These are phyloP conservation scores for Cyanocitta stelleri DNA, from an alignment of 2,113 vertebrate species.

Conservation along the genomic window DNA sequence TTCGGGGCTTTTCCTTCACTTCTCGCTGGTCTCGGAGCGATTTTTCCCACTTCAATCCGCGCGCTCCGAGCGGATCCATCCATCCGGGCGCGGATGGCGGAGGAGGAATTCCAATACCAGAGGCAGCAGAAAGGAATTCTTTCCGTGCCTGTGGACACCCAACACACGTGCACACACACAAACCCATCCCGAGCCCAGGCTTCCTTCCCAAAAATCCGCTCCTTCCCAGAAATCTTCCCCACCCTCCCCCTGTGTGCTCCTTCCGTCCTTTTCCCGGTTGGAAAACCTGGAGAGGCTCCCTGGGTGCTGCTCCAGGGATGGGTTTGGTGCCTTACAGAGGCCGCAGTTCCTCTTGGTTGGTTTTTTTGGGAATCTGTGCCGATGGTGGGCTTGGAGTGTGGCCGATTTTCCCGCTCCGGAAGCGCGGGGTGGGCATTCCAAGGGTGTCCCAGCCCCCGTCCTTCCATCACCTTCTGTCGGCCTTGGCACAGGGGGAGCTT, in stretches of 20 bases:
- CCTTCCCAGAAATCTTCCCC: neutral
- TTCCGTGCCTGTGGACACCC: neutral
- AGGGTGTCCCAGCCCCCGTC: neutral
- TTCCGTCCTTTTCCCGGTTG: neutral
- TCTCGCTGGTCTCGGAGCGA: neutral
- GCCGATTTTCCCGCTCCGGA: neutral
- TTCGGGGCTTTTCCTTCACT: neutral
- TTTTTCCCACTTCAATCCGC: neutral
- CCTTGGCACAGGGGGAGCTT: neutral
- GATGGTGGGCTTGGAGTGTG: accelerated
- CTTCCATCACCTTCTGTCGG: neutral
- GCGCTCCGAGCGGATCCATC: accelerated
- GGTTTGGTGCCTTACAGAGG: constrained; percentile 63
- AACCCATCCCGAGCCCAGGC: neutral
- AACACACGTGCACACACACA: accelerated
- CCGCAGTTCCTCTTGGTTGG: neutral
- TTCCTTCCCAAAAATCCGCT: neutral
- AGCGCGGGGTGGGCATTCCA: neutral
- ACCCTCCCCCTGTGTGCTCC: accelerated
- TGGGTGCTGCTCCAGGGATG: constrained; percentile 2
- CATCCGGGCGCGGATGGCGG: accelerated
- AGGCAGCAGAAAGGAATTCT: neutral
- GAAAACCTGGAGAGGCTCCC: neutral
- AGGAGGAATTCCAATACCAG: constrained; percentile 11
- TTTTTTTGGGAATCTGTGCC: neutral